Evolutionary conservation across 2,113 vertebrate genomes (phyloP), one percentile per base, ranked within the genome.

Genomic region (Oryzias javanicus): DNA sequence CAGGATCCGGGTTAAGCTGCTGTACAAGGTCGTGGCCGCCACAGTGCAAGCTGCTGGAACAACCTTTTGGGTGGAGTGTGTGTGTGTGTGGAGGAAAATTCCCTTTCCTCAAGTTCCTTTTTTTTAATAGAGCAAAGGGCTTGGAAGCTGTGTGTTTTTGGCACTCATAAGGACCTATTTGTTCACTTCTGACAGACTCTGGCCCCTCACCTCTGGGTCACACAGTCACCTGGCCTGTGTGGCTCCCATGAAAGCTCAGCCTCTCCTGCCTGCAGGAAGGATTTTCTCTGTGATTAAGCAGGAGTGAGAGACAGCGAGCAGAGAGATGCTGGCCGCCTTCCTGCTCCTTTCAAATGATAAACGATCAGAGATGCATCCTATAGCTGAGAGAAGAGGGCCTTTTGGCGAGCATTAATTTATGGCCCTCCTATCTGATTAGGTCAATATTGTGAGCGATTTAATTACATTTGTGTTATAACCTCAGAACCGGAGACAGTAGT

Each of bases 381-480:
- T 22, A 87, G 87, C 87, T 86, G 88, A 84, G 81, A 78, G 65
- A 78, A 80, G 83, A 82, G 74, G 86, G 81, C 76, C 75, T 90
- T 89, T 90, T 87, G 89, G 85, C 85, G 79, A 83, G 76, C 83
- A 71, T 80, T 89, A 83, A 90, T 91, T 90, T 89, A 90, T 90
- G 74, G 78, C 79, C 81, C 80, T 85, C 70, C 80, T 80, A 88
- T 88, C 86, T 90, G 91, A 91, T 90, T 89, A 91, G 86, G 91
- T 96, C 88, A 91, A 85, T 93, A 93, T 89, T 93, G 93, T 93
- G 64, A 93, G 92, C 95, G 92, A 91, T 91, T 95, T 93, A 89
- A 90, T 90, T 87, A 81, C 85, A 90, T 94, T 92, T 95, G 90
- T 83, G 94, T 94, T 93, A 92, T 93, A 94, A 92, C 94, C 60